Evolutionary conservation across 2,888 invertebrate species (phyloP), one percentile per base, ranked within the genome.

Genomic region (Matsumyia berberina): DNA sequence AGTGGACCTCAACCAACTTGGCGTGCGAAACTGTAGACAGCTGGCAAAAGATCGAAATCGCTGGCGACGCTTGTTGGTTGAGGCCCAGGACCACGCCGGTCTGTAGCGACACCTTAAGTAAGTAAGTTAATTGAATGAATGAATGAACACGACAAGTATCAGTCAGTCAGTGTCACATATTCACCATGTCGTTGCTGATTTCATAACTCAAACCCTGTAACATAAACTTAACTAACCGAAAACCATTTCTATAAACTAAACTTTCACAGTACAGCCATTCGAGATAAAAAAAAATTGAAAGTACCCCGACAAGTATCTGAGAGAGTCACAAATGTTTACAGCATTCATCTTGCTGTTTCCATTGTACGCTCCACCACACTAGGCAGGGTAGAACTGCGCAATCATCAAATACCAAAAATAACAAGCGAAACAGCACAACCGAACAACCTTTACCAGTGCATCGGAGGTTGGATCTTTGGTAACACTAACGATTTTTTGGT

Each of bases 371-470:
- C 19, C 24, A 7, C 19, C 29, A 37, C 62, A 35, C 31, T 12
- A 46, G 39, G 62, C 37, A 73, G 19, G 29, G 44, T 55, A 64
- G 70, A 72, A 72, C 51, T 66, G 72, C 33, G 60, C 80, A 81
- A 44, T 77, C 64, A 70, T 70, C 77, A 77, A 77, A 77, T 64
- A 66, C 51, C 77, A 64, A 69, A 70, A 70, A 29, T 51, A 82
- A 70, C 77, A 82, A 82, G 81, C 70, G n/a, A 29, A 58, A 58
- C 55, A 64, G 46, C 46, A 24, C 24, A 55, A 15, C 49, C 35
- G 11, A 73, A 55, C 77, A 82, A 77, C 77, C 57, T 81, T 60
- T 77, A 29, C 42, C 29, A 67, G 77, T 55, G 64, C 51, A 70
- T 46, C 62, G 58, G 24, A 70, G 81, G 39, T 78, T 72, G 31